Conservation (phyloP, 2,888 invertebrate genomes). For the Eupithecia dodoneata region DNA sequence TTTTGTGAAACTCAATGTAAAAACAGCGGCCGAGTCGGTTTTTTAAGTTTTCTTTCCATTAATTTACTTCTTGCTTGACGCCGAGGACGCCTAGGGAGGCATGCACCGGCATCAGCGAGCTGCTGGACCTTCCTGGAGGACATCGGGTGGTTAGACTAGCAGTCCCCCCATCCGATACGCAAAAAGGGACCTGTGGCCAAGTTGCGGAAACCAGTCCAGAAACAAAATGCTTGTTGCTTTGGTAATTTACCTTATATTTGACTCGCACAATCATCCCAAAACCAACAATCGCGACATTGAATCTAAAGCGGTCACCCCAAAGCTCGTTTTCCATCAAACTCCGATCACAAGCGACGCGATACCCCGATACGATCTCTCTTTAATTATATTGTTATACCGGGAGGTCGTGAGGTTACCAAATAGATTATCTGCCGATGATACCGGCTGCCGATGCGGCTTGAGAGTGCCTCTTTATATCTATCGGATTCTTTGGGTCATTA, state of each 20-base stretch:
- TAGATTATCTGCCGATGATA: constrained; percentile 80
- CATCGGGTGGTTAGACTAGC: no score
- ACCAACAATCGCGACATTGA: background rate
- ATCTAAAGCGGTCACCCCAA: background rate
- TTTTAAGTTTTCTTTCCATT: no score
- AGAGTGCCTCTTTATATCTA: constrained; percentile 73
- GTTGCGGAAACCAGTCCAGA: no score
- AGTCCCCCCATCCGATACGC: no score
- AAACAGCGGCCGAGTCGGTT: no score
- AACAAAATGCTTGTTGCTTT: background rate
- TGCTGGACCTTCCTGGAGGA: no score
- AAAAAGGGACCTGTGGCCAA: no score
- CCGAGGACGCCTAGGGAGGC: no score
- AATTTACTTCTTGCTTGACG: no score
- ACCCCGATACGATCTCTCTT: constrained; percentile 72
- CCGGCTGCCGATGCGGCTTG: constrained; percentile 76
- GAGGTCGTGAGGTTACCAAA: constrained; percentile 83
- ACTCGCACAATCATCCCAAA: background rate
- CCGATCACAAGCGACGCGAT: constrained; percentile 14
- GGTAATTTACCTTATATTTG: background rate
- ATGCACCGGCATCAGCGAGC: no score
- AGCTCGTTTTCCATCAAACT: constrained; percentile 14
- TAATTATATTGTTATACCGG: constrained; percentile 82
- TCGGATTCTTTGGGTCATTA: constrained; percentile 77
- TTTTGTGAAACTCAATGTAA: no score